Evolutionary conservation across 2,797 vertebrate genomes (phyloP).

Genomic region (Melanotaenia parkinsoni): DNA sequence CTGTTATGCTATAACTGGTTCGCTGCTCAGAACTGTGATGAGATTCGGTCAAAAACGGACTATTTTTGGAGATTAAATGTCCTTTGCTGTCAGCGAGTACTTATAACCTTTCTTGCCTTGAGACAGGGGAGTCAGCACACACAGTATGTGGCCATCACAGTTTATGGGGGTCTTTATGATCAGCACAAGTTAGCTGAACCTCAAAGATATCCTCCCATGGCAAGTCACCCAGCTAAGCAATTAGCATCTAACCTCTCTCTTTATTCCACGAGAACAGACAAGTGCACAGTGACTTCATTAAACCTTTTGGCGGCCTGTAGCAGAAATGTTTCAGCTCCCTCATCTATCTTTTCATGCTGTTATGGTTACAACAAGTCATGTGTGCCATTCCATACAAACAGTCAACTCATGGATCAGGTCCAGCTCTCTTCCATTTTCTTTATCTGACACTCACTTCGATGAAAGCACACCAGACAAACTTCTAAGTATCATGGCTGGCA

Average conservation of each 20-base stretch:
- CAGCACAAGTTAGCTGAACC: constrained; percentile 49
- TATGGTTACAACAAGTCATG: constrained; percentile 65
- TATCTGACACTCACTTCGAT: constrained; percentile 62
- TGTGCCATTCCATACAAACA: constrained; percentile 39
- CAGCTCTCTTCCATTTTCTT: constrained; percentile 50
- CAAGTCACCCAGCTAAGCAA: constrained; percentile 51
- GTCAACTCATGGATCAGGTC: constrained; percentile 26
- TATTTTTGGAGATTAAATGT: constrained; percentile 74
- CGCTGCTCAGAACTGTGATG: constrained; percentile 47
- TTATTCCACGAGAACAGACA: constrained; percentile 50
- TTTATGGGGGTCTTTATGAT: constrained; percentile 64
- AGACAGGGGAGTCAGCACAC: constrained; percentile 53
- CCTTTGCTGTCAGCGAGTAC: constrained; percentile 62
- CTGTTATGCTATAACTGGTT: constrained; percentile 52
- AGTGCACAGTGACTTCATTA: constrained; percentile 75
- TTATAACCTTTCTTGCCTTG: constrained; percentile 63
- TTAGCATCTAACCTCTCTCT: constrained; percentile 67
- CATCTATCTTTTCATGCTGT: constrained; percentile 63
- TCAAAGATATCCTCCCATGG: constrained; percentile 56
- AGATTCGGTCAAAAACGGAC: constrained; percentile 58
- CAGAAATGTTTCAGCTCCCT: constrained; percentile 49
- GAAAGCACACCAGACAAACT: constrained; percentile 13
- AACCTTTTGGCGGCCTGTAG: constrained; percentile 49
- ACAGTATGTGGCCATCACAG: constrained; percentile 56
- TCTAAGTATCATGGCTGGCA: constrained; percentile 33